A percentile compares a stretch with the other conserved stretches of the same genome.
These are phyloP conservation scores for Podarcis raffonei DNA, from an alignment of 2,113 vertebrate species.

Conservation along the genomic window DNA sequence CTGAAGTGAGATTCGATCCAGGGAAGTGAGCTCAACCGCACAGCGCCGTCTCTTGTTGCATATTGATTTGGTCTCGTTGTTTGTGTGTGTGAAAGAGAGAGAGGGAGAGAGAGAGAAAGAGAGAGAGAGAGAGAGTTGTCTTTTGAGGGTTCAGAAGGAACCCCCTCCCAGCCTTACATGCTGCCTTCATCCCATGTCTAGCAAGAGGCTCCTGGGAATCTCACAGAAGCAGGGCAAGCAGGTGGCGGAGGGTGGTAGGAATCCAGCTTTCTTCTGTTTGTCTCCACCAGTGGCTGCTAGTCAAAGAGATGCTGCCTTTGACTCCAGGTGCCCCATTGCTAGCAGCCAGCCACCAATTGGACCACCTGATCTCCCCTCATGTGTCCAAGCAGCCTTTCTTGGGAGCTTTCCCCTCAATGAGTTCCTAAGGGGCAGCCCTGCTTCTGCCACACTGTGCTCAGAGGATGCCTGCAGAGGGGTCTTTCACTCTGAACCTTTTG, in stretches of 20 bases:
- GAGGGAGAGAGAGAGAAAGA: too few species aligned
- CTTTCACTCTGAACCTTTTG: too few species aligned
- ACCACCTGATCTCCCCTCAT: background rate
- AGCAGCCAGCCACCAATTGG: background rate
- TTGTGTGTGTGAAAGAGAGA: background rate
- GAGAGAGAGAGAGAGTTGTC: too few species aligned
- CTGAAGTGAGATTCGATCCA: background rate
- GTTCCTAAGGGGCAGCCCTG: background rate
- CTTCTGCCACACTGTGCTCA: background rate
- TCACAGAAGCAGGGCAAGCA: too few species aligned
- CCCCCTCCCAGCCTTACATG: too few species aligned
- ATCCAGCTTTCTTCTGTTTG: background rate
- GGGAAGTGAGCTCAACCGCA: too few species aligned
- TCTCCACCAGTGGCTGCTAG: background rate
- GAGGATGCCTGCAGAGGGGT: background rate
- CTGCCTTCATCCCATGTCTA: too few species aligned
- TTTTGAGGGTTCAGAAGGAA: too few species aligned
- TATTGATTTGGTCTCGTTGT: background rate
- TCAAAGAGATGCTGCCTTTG: background rate
- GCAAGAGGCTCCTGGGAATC: background rate
- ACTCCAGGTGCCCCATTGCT: background rate
- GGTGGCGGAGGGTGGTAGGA: too few species aligned
- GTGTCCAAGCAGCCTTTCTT: background rate
- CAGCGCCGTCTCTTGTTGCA: too few species aligned
- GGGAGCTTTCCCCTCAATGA: too few species aligned